Percentiles rank a stretch among this genome's conserved stretches.
phyloP scores from a whole-genome alignment of 1,140 invertebrate genomes.

The Goniozus legneri region DNA sequence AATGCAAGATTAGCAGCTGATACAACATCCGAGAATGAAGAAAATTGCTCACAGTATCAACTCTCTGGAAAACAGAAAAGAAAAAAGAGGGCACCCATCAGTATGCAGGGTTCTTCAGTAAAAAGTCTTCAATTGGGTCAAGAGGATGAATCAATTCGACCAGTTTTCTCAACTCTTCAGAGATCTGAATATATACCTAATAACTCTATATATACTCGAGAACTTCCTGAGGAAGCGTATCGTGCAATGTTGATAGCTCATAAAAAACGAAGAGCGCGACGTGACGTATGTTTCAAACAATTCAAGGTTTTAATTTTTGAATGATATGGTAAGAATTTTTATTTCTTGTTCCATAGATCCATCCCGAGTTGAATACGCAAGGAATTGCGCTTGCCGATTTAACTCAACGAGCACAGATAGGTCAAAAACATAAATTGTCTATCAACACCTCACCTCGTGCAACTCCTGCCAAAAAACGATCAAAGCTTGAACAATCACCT shows the following conservation, averaged over 20 bases:
- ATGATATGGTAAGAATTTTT: slow-evolving; percentile 17
- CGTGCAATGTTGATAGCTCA: slow-evolving; percentile 64
- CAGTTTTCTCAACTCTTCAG: slow-evolving; percentile 55
- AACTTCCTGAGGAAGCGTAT: slow-evolving; percentile 68
- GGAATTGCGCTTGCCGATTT: slow-evolving; percentile 61
- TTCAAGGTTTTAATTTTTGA: slow-evolving; percentile 37
- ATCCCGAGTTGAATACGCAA: slow-evolving; percentile 59
- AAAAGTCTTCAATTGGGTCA: slow-evolving; percentile 40
- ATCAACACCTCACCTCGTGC: slow-evolving; percentile 29
- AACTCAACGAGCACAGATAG: slow-evolving; percentile 53
- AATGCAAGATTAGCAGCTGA: slow-evolving; percentile 37
- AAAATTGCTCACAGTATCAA: slow-evolving; percentile 58
- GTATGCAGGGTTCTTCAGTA: slow-evolving; percentile 50
- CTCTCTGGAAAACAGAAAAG: slow-evolving; percentile 56
- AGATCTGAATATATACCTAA: slow-evolving; percentile 54
- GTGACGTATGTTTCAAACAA: slow-evolving; percentile 54
- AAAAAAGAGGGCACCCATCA: slow-evolving; percentile 65
- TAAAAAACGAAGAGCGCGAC: slow-evolving; percentile 59
- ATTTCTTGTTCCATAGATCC: slow-evolving; percentile 46
- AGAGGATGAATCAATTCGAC: slow-evolving; percentile 44
- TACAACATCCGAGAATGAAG: slow-evolving; percentile 49
- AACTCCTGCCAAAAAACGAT: slow-evolving; percentile 40
- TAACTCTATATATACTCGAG: slow-evolving; percentile 44
- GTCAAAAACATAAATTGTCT: slow-evolving; percentile 48
- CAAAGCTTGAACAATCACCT: slow-evolving; percentile 41